Base-by-base conservation (phyloP, 2,797 vertebrate genomes). In the Centroberyx gerrardi region DNA sequence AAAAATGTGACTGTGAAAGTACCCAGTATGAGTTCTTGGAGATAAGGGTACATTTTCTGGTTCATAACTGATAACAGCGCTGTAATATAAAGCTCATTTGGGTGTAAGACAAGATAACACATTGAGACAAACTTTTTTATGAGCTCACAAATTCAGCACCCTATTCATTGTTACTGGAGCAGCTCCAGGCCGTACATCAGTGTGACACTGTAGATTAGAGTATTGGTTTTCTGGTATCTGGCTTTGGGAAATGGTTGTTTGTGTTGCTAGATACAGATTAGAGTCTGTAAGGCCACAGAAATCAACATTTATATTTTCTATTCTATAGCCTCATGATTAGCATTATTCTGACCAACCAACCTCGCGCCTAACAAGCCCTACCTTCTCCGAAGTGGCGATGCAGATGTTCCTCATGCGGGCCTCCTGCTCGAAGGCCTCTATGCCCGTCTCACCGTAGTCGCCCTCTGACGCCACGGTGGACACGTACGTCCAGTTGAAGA, bases 401-500 rank as follows among this genome's bases (percentile, higher is more conserved):
- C 98, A 99, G 90, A 99, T 99, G 91, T 99, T 99, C 75, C 98
- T 96, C 78, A 97, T 91, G 2, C 98, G 96, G 0, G 98, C 98
- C 66, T 99, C 98, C 84, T 99, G 98, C 86, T 99, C 98, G 0
- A 99, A 99, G 27, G 98, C 98, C 85, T 99, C 98, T 0, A 99
- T 99, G 1, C 98, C 98, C 0, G 98, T 99, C 92, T 99, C 98
- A 0, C 98, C 98, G 0, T 99, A 99, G 90, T 99, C 98, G 0
- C 98, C 98, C 77, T 99, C 98, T 0, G 98, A 99, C 5, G 98
- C 98, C 62, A 99, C 97, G 0, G 98, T 99, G 33, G 98, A 99
- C 68, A 99, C 98, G 0, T 99, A 99, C 0, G 98, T 99, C 98
- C 98, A 99, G 92, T 99, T 99, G 89, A 99, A 99, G 87, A 95